Evolutionary conservation across 2,888 invertebrate species (phyloP).

Genomic region (Melieria omissa): DNA sequence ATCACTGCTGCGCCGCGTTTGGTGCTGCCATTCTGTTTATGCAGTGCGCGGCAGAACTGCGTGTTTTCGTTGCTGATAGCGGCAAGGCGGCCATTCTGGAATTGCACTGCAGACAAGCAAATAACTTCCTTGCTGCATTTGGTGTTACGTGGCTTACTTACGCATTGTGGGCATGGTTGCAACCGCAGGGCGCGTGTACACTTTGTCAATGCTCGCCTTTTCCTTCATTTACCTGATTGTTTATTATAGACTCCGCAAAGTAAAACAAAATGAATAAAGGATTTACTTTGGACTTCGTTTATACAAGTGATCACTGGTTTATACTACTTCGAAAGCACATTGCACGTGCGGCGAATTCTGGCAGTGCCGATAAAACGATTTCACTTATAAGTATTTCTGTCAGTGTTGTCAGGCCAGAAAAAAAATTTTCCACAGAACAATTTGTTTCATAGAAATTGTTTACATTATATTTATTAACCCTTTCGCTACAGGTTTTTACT

Average conservation of each 20-base stretch:
- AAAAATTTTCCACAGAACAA: too few species aligned
- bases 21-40: conserved; percentile 28
- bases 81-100: conserved; percentile 60
- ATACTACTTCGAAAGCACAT: not conserved
- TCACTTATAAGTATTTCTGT: too few species aligned
- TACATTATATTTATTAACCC: too few species aligned
- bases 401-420: too few species aligned
- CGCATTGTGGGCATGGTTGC: conserved; percentile 52
- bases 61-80: conserved; percentile 45
- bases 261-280: conserved; percentile 1
- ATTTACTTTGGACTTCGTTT: not conserved
- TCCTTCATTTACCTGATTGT: conserved; percentile 48
- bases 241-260: conserved; percentile 15
- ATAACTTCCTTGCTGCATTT: not conserved
- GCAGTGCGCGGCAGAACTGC: conserved; percentile 47
- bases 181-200: conserved; percentile 42
- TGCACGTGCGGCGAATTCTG: conserved; percentile 49
- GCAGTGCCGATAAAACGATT: not conserved
- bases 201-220: conserved; percentile 50
- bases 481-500: too few species aligned
- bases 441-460: too few species aligned
- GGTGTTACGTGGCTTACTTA: conserved; percentile 44
- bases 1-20: conserved; percentile 50
- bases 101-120: conserved; percentile 54
- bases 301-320: too few species aligned